phyloP scores from a whole-genome alignment of 2,888 invertebrate species.

The Hyppa rectilinea region DNA sequence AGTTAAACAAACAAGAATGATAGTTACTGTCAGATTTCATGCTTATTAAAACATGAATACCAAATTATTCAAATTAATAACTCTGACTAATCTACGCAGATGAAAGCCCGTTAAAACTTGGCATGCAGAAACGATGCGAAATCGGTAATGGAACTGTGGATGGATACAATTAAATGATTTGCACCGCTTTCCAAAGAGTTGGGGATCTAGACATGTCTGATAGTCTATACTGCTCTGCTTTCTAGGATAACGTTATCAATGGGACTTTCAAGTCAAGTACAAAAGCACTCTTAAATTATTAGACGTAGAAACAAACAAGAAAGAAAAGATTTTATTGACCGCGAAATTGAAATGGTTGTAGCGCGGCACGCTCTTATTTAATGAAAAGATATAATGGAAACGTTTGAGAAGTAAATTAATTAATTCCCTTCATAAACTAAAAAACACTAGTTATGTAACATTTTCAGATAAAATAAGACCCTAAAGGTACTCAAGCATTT shows the following conservation, averaged over 20 bases:
- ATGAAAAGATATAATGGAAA: slow-evolving; percentile 2
- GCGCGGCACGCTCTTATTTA: background rate
- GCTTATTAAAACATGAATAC: slow-evolving; percentile 17
- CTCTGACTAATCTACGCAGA: slow-evolving; percentile 32
- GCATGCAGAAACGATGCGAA: slow-evolving; percentile 27
- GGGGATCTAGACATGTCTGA: slow-evolving; percentile 16
- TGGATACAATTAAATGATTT: slow-evolving; percentile 26
- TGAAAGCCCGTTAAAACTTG: slow-evolving; percentile 21
- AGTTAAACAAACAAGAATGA: slow-evolving; percentile 7
- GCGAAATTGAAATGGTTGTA: background rate
- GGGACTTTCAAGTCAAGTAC: slow-evolving; percentile 2
- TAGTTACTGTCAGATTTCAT: slow-evolving; percentile 10
- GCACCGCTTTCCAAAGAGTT: slow-evolving; percentile 48
- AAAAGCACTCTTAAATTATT: background rate
- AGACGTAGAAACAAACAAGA: background rate
- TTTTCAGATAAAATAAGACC: too few relatives aligned
- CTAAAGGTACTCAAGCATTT: background rate
- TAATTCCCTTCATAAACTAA: background rate
- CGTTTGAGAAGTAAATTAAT: background rate
- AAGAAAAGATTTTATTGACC: background rate
- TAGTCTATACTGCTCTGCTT: slow-evolving; percentile 4
- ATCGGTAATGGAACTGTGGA: slow-evolving; percentile 34
- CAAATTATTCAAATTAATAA: slow-evolving; percentile 19
- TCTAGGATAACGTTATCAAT: background rate
- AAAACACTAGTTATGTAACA: background rate